Percentiles rank a stretch among this genome's conserved stretches.
These are phyloP conservation scores for Pseudochromis fuscus DNA, from an alignment of 2,797 vertebrate species.

Conservation along the genomic window DNA sequence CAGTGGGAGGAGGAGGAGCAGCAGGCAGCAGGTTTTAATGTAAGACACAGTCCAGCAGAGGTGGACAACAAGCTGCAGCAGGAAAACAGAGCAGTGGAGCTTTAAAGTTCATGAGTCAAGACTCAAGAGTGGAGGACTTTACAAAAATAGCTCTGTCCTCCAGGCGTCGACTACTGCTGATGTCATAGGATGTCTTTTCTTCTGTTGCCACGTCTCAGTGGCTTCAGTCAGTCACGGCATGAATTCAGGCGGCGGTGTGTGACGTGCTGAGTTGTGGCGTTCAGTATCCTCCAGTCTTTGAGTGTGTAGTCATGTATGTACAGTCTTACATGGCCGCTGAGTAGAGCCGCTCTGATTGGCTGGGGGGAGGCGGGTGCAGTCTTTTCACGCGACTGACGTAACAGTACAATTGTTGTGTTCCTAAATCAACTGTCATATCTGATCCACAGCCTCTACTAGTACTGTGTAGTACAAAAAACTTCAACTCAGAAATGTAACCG, in stretches of 20 bases:
- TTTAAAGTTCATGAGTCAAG: conserved; percentile 51
- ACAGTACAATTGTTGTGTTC: neutral
- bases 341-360: conserved; percentile 8
- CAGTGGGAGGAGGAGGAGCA: conserved; percentile 11
- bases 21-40: conserved; percentile 24
- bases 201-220: conserved; percentile 8
- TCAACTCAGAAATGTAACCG: too few species aligned
- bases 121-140: conserved; percentile 35
- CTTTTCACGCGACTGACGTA: too few species aligned
- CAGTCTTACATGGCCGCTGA: neutral
- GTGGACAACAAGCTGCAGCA: conserved; percentile 7
- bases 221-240: conserved; percentile 24
- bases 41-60: conserved; percentile 9
- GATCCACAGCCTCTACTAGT: neutral
- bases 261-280: conserved; percentile 1
- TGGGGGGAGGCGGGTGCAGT: neutral
- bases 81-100: conserved; percentile 3
- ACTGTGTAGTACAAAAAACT: neutral
- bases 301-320: conserved; percentile 30
- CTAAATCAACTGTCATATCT: neutral
- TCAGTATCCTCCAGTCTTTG: conserved; percentile 4
- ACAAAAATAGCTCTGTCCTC: conserved; percentile 68
- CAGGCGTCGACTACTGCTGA: conserved; percentile 60
- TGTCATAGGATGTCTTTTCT: conserved; percentile 56
- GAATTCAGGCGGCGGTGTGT: conserved; percentile 25